Percentiles rank a stretch among this genome's conserved stretches.
These are phyloP conservation scores for Montifringilla adamsi DNA, from an alignment of 2,113 vertebrate genomes.

Conservation along the genomic window DNA sequence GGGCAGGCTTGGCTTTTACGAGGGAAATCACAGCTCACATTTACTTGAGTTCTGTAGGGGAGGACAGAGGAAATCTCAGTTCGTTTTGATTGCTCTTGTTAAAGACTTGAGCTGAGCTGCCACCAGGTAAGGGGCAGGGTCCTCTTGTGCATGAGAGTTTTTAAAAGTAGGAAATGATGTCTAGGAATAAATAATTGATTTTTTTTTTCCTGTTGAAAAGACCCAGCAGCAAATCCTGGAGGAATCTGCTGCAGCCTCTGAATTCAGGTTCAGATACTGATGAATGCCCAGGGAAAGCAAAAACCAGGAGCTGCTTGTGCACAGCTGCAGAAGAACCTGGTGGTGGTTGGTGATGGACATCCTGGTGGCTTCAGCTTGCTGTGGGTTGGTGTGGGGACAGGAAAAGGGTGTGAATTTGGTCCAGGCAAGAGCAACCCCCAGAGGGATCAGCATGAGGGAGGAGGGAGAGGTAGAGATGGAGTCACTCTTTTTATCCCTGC, in stretches of 20 bases:
- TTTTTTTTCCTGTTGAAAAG: neutral
- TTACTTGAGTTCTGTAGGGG: neutral
- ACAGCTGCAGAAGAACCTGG: neutral
- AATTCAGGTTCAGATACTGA: neutral
- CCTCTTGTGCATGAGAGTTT: neutral
- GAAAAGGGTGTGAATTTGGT: neutral
- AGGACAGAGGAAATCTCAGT: neutral
- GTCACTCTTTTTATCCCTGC: neutral
- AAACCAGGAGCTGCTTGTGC: neutral
- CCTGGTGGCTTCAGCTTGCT: neutral
- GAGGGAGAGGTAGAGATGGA: neutral
- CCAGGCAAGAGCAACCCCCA: too few relatives aligned
- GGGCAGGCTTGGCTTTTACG: neutral
- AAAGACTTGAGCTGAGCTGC: neutral
- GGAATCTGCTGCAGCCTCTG: neutral
- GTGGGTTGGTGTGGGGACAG: neutral
- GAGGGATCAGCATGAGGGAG: neutral
- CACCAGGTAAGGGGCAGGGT: neutral
- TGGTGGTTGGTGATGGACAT: neutral
- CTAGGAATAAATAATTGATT: neutral
- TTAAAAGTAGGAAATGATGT: neutral
- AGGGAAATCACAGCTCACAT: neutral
- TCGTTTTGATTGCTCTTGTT: fast-evolving
- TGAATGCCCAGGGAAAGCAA: neutral
- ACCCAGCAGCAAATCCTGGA: neutral